Evolutionary conservation across 2,113 vertebrate species (phyloP), one percentile per base, ranked within the genome.

Genomic region (Brienomyrus longianalis): DNA sequence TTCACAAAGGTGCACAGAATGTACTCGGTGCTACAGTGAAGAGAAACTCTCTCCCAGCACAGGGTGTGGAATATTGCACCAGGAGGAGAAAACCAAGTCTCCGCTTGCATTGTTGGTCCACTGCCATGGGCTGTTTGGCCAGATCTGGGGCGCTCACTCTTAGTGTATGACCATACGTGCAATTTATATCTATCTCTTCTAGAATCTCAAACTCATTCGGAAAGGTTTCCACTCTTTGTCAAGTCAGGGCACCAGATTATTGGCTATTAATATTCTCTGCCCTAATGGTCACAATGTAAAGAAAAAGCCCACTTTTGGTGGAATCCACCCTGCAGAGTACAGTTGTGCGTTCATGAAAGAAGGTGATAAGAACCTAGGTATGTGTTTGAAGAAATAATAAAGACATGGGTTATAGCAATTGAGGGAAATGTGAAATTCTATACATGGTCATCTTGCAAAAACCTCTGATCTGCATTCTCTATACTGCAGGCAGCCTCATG

Each of bases 1-100:
- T 80, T 80, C 74, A 80, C 74, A 80, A 80, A 80, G 74, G 35
- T 43, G 74, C 70, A 77, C 35, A 77, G 70, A 77, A 77, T 77
- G 70, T 77, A 35, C 4, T 77, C 17, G 35, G 21, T 35, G 35
- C 31, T 80, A 6, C 31, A 17, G 70, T 11, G 11, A 19, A 13
- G 70, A 7, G 4, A 39, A 77, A 77, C 74, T 39, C 35, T 80
- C 35, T 43, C 35, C 74, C 13, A 43, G 31, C 74, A 80, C 74
- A 43, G 5, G 2, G 35, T 80, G 74, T 80, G 74, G 74, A 80
- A 80, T 43, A 35, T 15, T 19, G 15, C 74, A 80, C 74, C 31
- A 43, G 74, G 35, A 80, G 74, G 74, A 17, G 74, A 80, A 74
- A 80, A 80, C 31, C 74, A 3, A 17, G 35, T 5, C 74, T 7